Evolutionary conservation across 2,888 invertebrate genomes (phyloP), one percentile per base, ranked within the genome.

Genomic region (Hylaea fasciaria): DNA sequence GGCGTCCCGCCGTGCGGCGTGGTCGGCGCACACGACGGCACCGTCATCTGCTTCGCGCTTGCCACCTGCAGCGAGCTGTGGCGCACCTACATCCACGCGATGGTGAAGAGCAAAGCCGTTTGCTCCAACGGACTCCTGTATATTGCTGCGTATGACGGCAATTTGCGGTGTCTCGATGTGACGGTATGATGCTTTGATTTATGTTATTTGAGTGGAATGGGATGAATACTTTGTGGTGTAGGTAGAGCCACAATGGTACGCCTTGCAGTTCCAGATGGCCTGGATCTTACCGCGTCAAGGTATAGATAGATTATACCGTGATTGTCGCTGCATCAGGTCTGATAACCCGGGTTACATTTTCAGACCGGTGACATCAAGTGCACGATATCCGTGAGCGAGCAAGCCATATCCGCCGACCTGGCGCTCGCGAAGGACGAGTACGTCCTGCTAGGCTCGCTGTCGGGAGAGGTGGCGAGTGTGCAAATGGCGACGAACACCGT

Each of bases 11-110:
- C 89, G 3, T 83, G 85, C 69, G 94, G 95, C 0, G 90, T 95
- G 59, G 94, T 97, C 16, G 97, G 97, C 14, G 95, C 96, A 62
- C 96, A 97, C 81, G 95, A 97, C 85, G 95, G 96, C 5, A 89
- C 89, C 12, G 80, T 98, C 0, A 95, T 97, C 68, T 95, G 95
- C 68, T 89, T 97, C 62, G 77, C 92, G 47, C 77, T 94, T 2
- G 80, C 86, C 29, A 87, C 82, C 56, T 95, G 94, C 49, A 69
- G 81, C 37, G 91, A 94, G 49, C 60, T 88, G 41, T 96, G 96
- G 96, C 91, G 86, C 66, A 94, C 92, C 68, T 82, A 90, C 72
- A 94, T 96, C 4, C 87, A 84, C 0, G 93, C 93, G 43, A 93
- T 94, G 85, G 93, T 97, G 12, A 96, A 96, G 86, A 94, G 95